These are phyloP conservation scores for Virgularia gustaviana DNA, from an alignment of 92 coral and sea anemone genomes.

Conservation along the genomic window DNA sequence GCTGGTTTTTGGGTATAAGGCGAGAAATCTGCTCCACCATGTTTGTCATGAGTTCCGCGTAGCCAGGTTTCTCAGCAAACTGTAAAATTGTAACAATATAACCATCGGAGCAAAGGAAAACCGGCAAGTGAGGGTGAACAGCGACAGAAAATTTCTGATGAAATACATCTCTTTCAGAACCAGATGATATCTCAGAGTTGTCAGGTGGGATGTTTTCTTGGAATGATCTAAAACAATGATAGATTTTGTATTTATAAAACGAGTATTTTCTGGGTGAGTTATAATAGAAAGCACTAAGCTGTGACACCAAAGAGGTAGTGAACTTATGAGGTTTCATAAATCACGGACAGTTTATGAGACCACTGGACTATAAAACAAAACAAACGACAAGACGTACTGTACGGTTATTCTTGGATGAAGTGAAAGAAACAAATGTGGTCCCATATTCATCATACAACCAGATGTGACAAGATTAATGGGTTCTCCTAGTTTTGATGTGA, in stretches of 20 bases:
- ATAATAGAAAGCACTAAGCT: no score
- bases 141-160: conserved; percentile 83
- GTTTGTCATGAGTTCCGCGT: conserved; percentile 63
- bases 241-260: no score
- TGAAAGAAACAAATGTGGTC: conserved; percentile 73
- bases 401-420: conserved; percentile 86
- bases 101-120: conserved; percentile 86
- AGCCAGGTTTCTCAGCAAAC: conserved; percentile 68
- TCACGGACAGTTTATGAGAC: not conserved
- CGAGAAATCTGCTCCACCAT: conserved; percentile 67
- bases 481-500: conserved; percentile 81
- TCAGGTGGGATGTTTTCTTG: conserved; percentile 51
- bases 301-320: no score
- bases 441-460: conserved; percentile 70
- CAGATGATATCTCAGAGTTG: conserved; percentile 66
- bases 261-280: no score
- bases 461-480: conserved; percentile 68
- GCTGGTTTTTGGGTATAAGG: conserved; percentile 12
- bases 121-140: conserved; percentile 72
- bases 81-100: conserved; percentile 83
- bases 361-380: not conserved
- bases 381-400: conserved; percentile 51
- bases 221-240: conserved; percentile 15
- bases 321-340: no score
- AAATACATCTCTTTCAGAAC: conserved; percentile 64